These are phyloP conservation scores for Lissocephala sabroskyi DNA, from an alignment of 2,888 invertebrate genomes.

Conservation along the genomic window DNA sequence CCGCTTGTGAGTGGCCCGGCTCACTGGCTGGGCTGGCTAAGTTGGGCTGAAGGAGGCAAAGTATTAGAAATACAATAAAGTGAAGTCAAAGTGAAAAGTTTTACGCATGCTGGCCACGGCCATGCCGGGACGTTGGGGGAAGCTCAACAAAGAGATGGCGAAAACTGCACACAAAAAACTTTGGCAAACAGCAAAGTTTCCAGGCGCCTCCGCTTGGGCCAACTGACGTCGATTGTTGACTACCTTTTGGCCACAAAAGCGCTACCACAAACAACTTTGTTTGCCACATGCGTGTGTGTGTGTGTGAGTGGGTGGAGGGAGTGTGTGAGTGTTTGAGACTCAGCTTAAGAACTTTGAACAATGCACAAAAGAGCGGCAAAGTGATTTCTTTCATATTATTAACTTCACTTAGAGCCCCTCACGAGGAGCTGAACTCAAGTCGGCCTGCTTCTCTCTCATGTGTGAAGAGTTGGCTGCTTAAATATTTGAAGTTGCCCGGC, in stretches of 20 bases:
- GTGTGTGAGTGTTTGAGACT: slow-evolving; percentile 50
- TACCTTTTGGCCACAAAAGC: slow-evolving; percentile 50
- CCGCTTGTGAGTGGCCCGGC: slow-evolving; percentile 7
- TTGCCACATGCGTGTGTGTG: slow-evolving; percentile 42
- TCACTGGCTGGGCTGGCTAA: slow-evolving; percentile 14
- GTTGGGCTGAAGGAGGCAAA: slow-evolving; percentile 55
- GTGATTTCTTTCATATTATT: slow-evolving; percentile 67
- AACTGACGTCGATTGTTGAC: slow-evolving; percentile 8
- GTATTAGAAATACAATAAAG: slow-evolving; percentile 68
- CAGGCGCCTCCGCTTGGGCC: slow-evolving; percentile 27
- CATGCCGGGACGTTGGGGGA: too few relatives aligned
- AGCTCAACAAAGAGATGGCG: slow-evolving; percentile 44
- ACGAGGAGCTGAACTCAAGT: slow-evolving; percentile 28
- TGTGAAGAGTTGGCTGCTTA: slow-evolving; percentile 6
- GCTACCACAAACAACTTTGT: slow-evolving; percentile 64
- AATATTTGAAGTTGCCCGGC: slow-evolving; percentile 19
- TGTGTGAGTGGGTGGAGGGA: slow-evolving; percentile 15
- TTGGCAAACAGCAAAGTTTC: slow-evolving; percentile 59
- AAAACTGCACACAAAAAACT: slow-evolving; percentile 35
- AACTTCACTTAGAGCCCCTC: slow-evolving; percentile 68
- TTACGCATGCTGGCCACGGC: slow-evolving; percentile 51
- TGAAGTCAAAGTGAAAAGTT: slow-evolving; percentile 67
- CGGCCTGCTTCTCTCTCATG: background rate
- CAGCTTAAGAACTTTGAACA: slow-evolving; percentile 67
- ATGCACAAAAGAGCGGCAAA: slow-evolving; percentile 67